Conservation (phyloP, 37 sponge, comb jelly and placozoan species). For the Haliclona indistincta region DNA sequence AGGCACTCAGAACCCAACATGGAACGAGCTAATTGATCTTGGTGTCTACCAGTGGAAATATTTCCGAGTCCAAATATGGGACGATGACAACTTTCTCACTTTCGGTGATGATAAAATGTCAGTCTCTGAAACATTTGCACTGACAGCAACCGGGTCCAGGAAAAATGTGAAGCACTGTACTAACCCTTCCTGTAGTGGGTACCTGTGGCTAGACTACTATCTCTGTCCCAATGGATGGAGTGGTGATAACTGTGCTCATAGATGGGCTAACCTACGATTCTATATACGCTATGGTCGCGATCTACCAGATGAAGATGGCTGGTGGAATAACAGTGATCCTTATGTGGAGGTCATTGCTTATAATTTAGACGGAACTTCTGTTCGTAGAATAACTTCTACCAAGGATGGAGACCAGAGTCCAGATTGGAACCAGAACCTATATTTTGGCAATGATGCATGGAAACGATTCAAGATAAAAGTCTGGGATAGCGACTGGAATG, state of each 20-base stretch:
- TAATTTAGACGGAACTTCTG: not conserved
- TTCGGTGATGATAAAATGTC: not conserved
- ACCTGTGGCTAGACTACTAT: not conserved
- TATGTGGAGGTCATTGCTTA: slow-evolving; percentile 11
- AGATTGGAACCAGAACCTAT: slow-evolving; percentile 17
- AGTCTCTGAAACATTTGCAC: not conserved
- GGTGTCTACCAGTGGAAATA: not conserved
- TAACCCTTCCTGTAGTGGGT: not conserved
- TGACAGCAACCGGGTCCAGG: not conserved
- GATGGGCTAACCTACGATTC: not conserved
- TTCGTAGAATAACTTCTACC: not conserved
- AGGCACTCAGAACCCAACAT: not conserved
- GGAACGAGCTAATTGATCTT: not conserved
- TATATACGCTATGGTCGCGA: not conserved
- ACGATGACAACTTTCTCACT: not conserved
- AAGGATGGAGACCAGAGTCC: slow-evolving; percentile 19
- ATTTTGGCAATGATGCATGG: slow-evolving; percentile 12
- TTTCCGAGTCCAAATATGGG: slow-evolving; percentile 5
- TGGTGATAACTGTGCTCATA: slow-evolving; percentile 2
- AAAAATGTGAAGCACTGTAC: not conserved
- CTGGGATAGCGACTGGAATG: slow-evolving; percentile 6
- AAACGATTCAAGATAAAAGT: slow-evolving; percentile 4
- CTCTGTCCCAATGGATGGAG: too few relatives aligned
- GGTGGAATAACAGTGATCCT: not conserved
- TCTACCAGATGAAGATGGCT: slow-evolving; percentile 1